Evolutionary conservation across 1,140 invertebrate genomes (phyloP).

Genomic region (Zaprionus kolodkinae): DNA sequence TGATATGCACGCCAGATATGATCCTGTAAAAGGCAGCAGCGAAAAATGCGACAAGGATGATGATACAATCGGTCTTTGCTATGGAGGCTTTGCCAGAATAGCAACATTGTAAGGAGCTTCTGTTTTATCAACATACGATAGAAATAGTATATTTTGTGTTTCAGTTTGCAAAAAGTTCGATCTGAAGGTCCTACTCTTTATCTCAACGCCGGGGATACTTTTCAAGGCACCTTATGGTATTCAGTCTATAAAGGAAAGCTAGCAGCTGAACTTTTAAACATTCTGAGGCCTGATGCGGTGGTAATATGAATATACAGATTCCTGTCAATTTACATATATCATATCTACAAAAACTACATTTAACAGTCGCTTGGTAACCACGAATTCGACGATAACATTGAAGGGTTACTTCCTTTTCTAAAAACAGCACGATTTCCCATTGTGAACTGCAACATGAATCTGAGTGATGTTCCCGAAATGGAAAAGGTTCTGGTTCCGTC

Average conservation of each 20-base stretch:
- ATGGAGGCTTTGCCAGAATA: conserved; percentile 92
- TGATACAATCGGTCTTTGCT: conserved; percentile 87
- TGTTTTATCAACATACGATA: background rate
- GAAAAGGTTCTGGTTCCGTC: conserved; percentile 86
- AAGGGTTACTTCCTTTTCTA: conserved; percentile 90
- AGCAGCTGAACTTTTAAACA: conserved; percentile 90
- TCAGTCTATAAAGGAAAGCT: conserved; percentile 90
- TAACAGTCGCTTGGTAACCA: conserved; percentile 94
- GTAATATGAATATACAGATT: conserved; percentile 85
- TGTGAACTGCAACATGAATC: conserved; percentile 91
- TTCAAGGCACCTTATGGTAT: conserved; percentile 93
- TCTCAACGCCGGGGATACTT: conserved; percentile 95
- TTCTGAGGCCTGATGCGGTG: conserved; percentile 91
- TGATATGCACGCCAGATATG: conserved; percentile 94
- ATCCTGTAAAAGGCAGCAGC: conserved; percentile 88
- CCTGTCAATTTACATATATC: background rate
- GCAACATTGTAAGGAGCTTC: conserved; percentile 85
- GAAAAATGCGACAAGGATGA: conserved; percentile 86
- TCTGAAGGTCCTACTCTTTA: conserved; percentile 87
- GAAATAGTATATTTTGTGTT: conserved; percentile 28
- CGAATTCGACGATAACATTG: conserved; percentile 94
- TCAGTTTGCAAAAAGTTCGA: conserved; percentile 86
- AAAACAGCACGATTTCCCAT: conserved; percentile 89
- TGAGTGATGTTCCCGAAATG: conserved; percentile 87
- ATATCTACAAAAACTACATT: background rate